Conservation (phyloP, 2,113 vertebrate genomes). For the Camarhynchus parvulus region DNA sequence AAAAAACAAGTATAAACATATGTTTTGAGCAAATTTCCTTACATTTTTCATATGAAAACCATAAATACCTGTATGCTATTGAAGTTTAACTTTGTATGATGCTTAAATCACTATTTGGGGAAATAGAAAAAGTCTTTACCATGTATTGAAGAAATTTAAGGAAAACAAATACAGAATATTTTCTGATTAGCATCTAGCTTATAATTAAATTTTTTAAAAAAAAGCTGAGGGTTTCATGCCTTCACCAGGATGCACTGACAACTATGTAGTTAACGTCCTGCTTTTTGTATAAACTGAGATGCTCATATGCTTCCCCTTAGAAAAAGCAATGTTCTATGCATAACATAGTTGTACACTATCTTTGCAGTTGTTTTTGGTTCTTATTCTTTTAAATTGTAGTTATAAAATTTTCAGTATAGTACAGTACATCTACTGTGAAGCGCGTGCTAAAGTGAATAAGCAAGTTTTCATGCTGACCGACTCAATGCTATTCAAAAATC, state of each 20-base stretch:
- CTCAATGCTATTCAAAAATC: slow-evolving; percentile 78
- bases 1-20: slow-evolving; percentile 90
- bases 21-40: slow-evolving; percentile 91
- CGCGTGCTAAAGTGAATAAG: slow-evolving; percentile 88
- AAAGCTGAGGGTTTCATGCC: slow-evolving; percentile 78
- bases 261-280: slow-evolving; percentile 87
- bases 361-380: slow-evolving; percentile 87
- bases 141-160: slow-evolving; percentile 84
- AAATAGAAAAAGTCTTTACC: slow-evolving; percentile 86
- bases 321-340: slow-evolving; percentile 96
- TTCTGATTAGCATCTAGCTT: slow-evolving; percentile 84
- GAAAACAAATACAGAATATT: slow-evolving; percentile 80
- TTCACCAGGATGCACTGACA: slow-evolving; percentile 87
- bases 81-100: slow-evolving; percentile 93
- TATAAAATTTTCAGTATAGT: slow-evolving; percentile 84
- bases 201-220: slow-evolving; percentile 76
- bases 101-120: slow-evolving; percentile 91
- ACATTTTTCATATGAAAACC: slow-evolving; percentile 88
- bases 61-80: slow-evolving; percentile 94
- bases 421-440: slow-evolving; percentile 91
- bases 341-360: slow-evolving; percentile 88
- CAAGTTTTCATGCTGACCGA: slow-evolving; percentile 85
- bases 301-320: slow-evolving; percentile 90
- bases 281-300: slow-evolving; percentile 90
- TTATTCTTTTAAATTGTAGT: slow-evolving; percentile 77